These are phyloP conservation scores for Heterodera filipjevi DNA, from an alignment of 2,888 invertebrate species.

Conservation along the genomic window DNA sequence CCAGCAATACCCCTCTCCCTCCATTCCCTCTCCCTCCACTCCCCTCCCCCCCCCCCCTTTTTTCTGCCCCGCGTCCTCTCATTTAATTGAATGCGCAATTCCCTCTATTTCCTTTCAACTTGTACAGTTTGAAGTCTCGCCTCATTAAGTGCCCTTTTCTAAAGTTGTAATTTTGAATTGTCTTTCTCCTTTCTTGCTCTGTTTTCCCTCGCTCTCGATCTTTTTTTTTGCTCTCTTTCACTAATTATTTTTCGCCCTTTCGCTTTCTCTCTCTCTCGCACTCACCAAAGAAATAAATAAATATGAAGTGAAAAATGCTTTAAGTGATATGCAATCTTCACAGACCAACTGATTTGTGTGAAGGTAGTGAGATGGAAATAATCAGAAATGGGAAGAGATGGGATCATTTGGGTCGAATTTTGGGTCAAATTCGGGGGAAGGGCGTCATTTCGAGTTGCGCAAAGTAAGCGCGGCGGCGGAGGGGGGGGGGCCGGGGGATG, in stretches of 20 bases:
- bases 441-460: background rate
- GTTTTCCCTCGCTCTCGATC: background rate
- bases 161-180: conserved; percentile 2
- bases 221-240: background rate
- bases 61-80: too few species aligned
- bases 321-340: background rate
- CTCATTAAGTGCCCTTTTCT: conserved; percentile 9
- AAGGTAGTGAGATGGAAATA: background rate
- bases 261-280: background rate
- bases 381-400: background rate
- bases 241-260: background rate
- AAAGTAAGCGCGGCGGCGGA: too few species aligned
- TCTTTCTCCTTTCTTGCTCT: background rate
- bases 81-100: conserved; percentile 11
- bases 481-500: too few species aligned
- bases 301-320: background rate
- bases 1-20: background rate
- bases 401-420: background rate
- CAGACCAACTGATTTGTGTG: too few species aligned
- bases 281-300: background rate
- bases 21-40: background rate
- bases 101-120: background rate
- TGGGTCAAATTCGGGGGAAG: background rate
- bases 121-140: background rate
- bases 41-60: background rate